Conservation (phyloP, 1,140 invertebrate genomes). For the Trichogramma pretiosum region DNA sequence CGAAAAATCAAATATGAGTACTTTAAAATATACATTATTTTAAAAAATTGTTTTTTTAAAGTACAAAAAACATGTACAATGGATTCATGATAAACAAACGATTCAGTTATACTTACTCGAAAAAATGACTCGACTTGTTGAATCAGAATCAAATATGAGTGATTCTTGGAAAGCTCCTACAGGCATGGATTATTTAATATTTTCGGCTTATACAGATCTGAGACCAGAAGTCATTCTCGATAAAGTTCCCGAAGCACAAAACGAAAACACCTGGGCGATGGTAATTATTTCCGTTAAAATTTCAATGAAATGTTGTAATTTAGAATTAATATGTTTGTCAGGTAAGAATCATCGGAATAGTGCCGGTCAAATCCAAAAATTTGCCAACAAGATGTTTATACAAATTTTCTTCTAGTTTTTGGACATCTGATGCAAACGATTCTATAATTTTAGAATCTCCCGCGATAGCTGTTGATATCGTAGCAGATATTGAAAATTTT, state of each 20-base stretch:
- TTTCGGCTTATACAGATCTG: conserved; percentile 22
- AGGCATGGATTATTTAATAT: conserved; percentile 11
- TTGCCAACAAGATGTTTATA: not conserved
- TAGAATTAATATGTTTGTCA: not conserved
- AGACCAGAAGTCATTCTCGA: conserved; percentile 21
- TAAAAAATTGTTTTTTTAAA: no score
- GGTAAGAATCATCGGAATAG: conserved; percentile 6
- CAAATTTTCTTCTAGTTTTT: not conserved
- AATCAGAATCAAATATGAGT: conserved; percentile 2
- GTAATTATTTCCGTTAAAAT: conserved; percentile 11
- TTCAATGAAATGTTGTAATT: not conserved
- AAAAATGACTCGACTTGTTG: not conserved
- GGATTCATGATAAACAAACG: no score
- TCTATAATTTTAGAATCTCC: not conserved
- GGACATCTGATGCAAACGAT: not conserved
- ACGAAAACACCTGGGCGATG: conserved; percentile 19
- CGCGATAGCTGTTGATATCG: conserved; percentile 10
- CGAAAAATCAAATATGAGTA: no score
- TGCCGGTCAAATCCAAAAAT: not conserved
- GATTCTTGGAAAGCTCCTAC: conserved; percentile 16
- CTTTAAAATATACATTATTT: no score
- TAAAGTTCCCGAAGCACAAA: conserved; percentile 9
- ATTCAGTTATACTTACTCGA: no score
- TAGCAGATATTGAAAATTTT: conserved; percentile 21
- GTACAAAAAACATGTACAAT: no score